These are phyloP conservation scores for Silurus lanzhouensis DNA, from an alignment of 2,797 vertebrate genomes.

Conservation along the genomic window DNA sequence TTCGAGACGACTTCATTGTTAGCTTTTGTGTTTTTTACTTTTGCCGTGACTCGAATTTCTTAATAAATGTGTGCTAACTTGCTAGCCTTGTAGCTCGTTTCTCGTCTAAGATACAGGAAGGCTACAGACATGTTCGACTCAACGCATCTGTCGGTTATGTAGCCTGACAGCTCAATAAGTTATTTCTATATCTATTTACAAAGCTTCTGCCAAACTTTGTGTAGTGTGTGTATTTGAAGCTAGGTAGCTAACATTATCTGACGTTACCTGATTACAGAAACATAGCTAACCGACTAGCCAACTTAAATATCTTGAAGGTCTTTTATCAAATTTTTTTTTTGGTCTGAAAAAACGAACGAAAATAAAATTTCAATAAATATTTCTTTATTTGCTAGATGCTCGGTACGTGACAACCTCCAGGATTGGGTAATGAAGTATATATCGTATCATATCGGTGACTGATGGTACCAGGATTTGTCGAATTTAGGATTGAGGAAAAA, in stretches of 20 bases:
- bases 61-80: conserved; percentile 16
- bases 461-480: neutral
- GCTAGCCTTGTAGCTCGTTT: conserved; percentile 6
- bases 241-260: conserved; percentile 20
- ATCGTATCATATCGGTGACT: neutral
- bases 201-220: neutral
- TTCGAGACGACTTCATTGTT: conserved; percentile 1
- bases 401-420: neutral
- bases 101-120: neutral
- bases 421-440: neutral
- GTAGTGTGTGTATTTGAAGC: conserved; percentile 2
- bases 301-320: neutral
- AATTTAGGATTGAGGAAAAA: too few species aligned
- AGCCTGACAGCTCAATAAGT: neutral
- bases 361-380: neutral
- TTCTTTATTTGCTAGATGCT: neutral
- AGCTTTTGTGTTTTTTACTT: conserved; percentile 25
- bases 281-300: conserved; percentile 6
- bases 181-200: neutral
- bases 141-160: neutral
- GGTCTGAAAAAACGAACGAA: neutral
- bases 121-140: neutral
- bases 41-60: conserved; percentile 35
- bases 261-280: neutral
- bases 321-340: neutral